These are phyloP conservation scores for Buathra laborator DNA, from an alignment of 2,888 invertebrate genomes.

Conservation along the genomic window DNA sequence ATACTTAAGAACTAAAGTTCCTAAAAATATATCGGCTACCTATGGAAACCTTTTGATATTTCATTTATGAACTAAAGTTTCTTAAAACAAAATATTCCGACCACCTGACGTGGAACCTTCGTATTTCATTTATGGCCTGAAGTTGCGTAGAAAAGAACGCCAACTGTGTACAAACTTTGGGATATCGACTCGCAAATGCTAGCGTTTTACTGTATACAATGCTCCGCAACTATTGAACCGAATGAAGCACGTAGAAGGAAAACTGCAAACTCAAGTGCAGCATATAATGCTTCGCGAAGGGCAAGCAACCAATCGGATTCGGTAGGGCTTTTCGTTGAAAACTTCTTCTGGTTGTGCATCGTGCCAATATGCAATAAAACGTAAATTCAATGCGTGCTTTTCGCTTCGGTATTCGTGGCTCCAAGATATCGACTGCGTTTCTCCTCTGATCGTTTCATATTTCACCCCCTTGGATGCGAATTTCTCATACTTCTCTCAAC, in stretches of 20 bases:
- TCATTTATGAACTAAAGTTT: too few species aligned
- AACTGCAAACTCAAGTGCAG: neutral
- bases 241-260: neutral
- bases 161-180: too few species aligned
- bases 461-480: neutral
- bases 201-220: too few species aligned
- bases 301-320: conserved; percentile 4
- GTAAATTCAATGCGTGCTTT: neutral
- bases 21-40: too few species aligned
- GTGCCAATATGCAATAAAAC: conserved; percentile 47
- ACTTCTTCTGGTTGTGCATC: conserved; percentile 3
- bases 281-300: neutral
- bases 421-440: neutral
- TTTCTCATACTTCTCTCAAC: neutral
- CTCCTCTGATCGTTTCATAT: neutral
- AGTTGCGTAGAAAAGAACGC: too few species aligned
- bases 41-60: too few species aligned
- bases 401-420: neutral
- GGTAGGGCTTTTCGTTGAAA: conserved; percentile 22
- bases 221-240: neutral
- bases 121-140: too few species aligned
- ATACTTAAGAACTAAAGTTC: neutral
- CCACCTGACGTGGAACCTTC: neutral
- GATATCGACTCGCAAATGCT: too few species aligned
- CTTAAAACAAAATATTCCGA: neutral